Conservation (phyloP, 1,140 invertebrate species). For the Drosophila sproati region DNA sequence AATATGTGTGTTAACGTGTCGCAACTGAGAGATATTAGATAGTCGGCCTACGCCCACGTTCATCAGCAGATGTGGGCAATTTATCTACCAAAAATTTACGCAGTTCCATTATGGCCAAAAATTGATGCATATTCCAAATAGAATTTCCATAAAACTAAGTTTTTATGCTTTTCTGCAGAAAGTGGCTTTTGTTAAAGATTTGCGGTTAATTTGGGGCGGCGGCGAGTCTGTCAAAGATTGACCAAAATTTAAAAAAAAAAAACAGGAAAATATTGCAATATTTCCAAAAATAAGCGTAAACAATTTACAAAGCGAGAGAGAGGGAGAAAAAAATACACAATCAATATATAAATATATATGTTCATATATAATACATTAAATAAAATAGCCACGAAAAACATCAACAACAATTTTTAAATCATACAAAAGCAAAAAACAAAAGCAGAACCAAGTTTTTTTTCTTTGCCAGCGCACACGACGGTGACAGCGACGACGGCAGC, state of each 20-base stretch:
- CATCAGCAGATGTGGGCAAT: conserved; percentile 36
- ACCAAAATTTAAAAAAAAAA: conserved; percentile 14
- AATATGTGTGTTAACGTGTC: conserved; percentile 9
- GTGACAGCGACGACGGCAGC: conserved; percentile 47
- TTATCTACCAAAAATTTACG: conserved; percentile 51
- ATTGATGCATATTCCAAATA: conserved; percentile 26
- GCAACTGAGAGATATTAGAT: conserved; percentile 51
- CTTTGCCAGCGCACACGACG: conserved; percentile 54
- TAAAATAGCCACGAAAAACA: conserved; percentile 56
- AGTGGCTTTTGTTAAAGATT: conserved; percentile 10
- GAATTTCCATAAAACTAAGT: conserved; percentile 41
- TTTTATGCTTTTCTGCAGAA: conserved; percentile 19
- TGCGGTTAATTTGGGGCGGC: conserved; percentile 59
- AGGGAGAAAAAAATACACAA: conserved; percentile 12
- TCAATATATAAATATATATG: conserved; percentile 29
- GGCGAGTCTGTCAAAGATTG: conserved; percentile 55
- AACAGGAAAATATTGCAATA: conserved; percentile 45
- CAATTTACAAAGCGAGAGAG: conserved; percentile 16
- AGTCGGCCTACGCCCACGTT: conserved; percentile 56
- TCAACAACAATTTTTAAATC: conserved; percentile 35
- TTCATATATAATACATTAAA: conserved; percentile 34
- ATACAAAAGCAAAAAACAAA: conserved; percentile 35
- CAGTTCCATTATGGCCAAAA: conserved; percentile 65
- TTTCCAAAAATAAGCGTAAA: conserved; percentile 40
- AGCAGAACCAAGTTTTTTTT: conserved; percentile 56